Conservation (phyloP, 2,888 invertebrate genomes). For the Cheiracanthium punctorium region DNA sequence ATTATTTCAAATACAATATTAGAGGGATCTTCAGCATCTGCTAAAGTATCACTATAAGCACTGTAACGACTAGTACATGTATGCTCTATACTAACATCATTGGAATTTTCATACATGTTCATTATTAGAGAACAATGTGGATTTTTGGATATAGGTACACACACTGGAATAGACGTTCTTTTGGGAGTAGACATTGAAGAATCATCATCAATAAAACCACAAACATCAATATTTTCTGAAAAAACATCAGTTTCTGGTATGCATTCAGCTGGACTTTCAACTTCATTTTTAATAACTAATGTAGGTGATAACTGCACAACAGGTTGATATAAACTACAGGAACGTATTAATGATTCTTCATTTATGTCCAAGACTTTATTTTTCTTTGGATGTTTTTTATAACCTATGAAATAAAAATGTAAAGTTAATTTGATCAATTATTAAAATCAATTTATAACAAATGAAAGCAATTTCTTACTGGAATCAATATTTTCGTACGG, state of each 20-base stretch:
- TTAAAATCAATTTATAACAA: too few species aligned
- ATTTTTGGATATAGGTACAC: not conserved
- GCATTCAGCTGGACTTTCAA: not conserved
- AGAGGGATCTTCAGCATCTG: not conserved
- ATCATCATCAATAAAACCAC: not conserved
- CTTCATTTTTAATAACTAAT: not conserved
- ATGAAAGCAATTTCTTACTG: too few species aligned
- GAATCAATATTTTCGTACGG: too few species aligned
- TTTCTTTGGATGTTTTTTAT: not conserved
- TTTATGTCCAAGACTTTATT: not conserved
- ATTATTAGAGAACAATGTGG: not conserved
- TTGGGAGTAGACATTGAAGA: not conserved
- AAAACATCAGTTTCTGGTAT: not conserved
- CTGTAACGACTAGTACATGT: not conserved
- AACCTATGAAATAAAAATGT: not conserved
- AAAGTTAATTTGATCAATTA: too few species aligned
- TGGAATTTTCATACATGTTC: constrained; percentile 5
- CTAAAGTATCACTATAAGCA: not conserved
- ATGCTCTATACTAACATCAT: constrained; percentile 5
- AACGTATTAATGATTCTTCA: constrained; percentile 1
- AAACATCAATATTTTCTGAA: too few species aligned
- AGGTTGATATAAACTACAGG: not conserved
- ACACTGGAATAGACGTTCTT: not conserved
- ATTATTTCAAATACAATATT: not conserved
- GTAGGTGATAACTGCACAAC: not conserved